Conservation (phyloP, 2,888 invertebrate species). For the Xanthostigma xanthostigma region DNA sequence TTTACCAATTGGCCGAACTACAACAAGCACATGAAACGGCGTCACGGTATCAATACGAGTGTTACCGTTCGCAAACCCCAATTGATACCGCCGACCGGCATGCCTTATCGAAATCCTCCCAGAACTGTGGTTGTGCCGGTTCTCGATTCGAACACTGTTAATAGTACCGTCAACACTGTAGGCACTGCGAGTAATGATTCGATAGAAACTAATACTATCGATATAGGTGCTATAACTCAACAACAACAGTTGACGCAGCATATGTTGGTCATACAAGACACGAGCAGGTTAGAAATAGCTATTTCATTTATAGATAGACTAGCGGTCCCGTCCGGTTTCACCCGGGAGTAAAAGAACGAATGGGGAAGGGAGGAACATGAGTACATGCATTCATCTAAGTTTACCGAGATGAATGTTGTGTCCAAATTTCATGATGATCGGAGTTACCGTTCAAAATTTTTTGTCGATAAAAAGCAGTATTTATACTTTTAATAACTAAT, state of each 20-base stretch:
- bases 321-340: too few species aligned
- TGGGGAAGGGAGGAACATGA: too few species aligned
- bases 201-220: neutral
- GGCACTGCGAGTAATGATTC: too few species aligned
- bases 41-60: slow-evolving; percentile 41
- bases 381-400: too few species aligned
- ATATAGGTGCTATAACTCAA: neutral
- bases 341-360: too few species aligned
- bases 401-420: too few species aligned
- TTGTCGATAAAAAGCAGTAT: too few species aligned
- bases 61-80: slow-evolving; percentile 29
- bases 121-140: slow-evolving; percentile 26
- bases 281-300: neutral
- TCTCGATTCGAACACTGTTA: neutral
- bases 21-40: slow-evolving; percentile 66
- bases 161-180: neutral
- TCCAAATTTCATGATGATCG: too few species aligned
- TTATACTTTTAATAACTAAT: too few species aligned
- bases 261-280: slow-evolving; percentile 6
- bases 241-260: neutral
- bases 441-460: too few species aligned
- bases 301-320: neutral
- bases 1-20: slow-evolving; percentile 75
- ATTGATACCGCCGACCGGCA: slow-evolving; percentile 29
- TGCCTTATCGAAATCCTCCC: slow-evolving; percentile 29